Conservation (phyloP, 2,113 vertebrate species). For the Petrocephalus zakoni region DNA sequence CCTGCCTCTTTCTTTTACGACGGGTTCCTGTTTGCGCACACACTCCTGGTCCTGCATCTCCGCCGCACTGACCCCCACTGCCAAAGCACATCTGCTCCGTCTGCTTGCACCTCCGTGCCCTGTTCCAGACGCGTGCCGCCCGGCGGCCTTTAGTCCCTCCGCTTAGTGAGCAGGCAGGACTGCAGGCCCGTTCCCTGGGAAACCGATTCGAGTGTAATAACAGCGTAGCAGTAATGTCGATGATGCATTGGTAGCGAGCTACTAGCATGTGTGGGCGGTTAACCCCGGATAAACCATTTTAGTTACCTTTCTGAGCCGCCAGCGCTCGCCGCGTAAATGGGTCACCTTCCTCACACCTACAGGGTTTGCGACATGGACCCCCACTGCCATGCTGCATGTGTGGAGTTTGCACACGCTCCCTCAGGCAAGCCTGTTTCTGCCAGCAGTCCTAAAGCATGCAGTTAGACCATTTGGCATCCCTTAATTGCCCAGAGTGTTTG, state of each 20-base stretch:
- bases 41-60: background rate
- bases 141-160: background rate
- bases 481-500: slow-evolving; percentile 1
- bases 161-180: background rate
- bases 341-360: background rate
- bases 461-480: background rate
- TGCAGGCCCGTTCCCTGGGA: background rate
- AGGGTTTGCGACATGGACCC: background rate
- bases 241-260: background rate
- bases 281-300: background rate
- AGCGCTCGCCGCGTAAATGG: background rate
- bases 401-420: background rate
- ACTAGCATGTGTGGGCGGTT: background rate
- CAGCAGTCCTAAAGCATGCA: background rate
- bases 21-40: background rate
- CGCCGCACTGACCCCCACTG: background rate
- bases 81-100: background rate
- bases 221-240: background rate
- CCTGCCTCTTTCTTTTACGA: background rate
- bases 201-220: background rate
- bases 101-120: background rate
- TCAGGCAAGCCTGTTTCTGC: background rate
- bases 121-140: background rate
- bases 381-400: background rate
- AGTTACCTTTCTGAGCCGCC: background rate